phyloP scores from a whole-genome alignment of 2,888 invertebrate species.

The Thysanoteuthis rhombus region DNA sequence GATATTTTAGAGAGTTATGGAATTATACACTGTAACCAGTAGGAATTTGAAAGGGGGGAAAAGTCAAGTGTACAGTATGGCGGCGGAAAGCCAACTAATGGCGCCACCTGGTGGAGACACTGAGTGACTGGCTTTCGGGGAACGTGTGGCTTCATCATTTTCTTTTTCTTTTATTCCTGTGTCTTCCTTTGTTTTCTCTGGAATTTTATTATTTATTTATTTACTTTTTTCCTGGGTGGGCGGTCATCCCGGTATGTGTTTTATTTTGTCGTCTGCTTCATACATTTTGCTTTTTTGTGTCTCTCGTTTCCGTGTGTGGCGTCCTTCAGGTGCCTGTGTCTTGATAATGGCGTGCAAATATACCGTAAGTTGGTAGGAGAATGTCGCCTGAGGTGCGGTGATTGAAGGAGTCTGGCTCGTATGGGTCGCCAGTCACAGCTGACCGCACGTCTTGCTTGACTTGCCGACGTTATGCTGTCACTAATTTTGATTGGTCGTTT shows the following conservation, averaged over 20 bases:
- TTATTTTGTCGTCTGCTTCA: background rate
- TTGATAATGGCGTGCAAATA: background rate
- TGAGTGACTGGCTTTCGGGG: background rate
- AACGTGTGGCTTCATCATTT: conserved; percentile 27
- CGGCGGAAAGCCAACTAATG: background rate
- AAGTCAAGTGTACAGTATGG: background rate
- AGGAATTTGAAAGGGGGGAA: background rate
- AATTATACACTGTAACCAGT: background rate
- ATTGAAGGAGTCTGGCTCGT: conserved; percentile 12
- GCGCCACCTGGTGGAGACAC: background rate
- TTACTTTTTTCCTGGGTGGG: background rate
- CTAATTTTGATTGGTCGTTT: background rate
- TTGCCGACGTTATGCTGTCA: background rate
- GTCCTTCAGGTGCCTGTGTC: background rate
- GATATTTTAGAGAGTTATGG: background rate
- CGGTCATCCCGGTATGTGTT: background rate
- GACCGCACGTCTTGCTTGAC: background rate
- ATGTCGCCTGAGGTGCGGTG: background rate
- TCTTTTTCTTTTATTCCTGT: background rate
- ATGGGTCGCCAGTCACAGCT: conserved; percentile 12
- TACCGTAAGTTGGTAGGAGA: background rate
- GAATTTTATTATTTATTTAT: background rate
- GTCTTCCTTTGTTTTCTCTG: background rate
- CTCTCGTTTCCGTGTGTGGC: background rate
- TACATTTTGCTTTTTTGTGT: background rate